phyloP scores from a whole-genome alignment of 2,888 invertebrate genomes.

The Mythimna loreyi region DNA sequence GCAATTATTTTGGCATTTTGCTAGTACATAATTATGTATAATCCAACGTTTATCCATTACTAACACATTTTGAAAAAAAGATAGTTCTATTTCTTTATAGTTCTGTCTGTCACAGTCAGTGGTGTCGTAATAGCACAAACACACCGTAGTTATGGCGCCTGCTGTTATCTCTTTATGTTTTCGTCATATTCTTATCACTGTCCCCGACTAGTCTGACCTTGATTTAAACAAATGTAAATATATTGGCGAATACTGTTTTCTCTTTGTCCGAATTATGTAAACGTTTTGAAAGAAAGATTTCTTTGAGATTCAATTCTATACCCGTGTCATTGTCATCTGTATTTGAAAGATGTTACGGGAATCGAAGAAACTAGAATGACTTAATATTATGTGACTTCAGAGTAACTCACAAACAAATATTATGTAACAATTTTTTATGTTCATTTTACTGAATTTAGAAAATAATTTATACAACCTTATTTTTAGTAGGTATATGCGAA shows the following conservation, averaged over 20 bases:
- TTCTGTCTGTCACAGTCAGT: no score
- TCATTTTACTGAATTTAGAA: not conserved
- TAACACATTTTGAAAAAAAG: no score
- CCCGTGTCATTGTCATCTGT: constrained; percentile 6
- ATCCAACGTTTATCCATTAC: no score
- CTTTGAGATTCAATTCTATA: not conserved
- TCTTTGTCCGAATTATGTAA: constrained; percentile 28
- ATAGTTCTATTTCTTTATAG: no score
- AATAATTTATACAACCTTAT: no score
- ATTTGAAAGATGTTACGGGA: not conserved
- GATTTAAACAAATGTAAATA: constrained; percentile 25
- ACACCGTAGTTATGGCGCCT: constrained; percentile 17
- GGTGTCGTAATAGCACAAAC: no score
- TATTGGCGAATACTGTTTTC: constrained; percentile 4
- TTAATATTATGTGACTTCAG: not conserved
- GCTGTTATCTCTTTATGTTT: constrained; percentile 38
- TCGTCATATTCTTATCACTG: constrained; percentile 25
- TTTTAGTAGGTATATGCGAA: no score
- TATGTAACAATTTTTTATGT: not conserved
- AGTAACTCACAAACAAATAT: constrained; percentile 1
- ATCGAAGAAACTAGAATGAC: not conserved
- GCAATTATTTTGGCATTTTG: no score
- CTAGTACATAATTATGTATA: no score
- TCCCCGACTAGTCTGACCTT: constrained; percentile 27
- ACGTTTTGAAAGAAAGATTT: not conserved